Evolutionary conservation across 2,797 vertebrate species (phyloP), one percentile per base, ranked within the genome.

Genomic region (Jordanella pulchra): DNA sequence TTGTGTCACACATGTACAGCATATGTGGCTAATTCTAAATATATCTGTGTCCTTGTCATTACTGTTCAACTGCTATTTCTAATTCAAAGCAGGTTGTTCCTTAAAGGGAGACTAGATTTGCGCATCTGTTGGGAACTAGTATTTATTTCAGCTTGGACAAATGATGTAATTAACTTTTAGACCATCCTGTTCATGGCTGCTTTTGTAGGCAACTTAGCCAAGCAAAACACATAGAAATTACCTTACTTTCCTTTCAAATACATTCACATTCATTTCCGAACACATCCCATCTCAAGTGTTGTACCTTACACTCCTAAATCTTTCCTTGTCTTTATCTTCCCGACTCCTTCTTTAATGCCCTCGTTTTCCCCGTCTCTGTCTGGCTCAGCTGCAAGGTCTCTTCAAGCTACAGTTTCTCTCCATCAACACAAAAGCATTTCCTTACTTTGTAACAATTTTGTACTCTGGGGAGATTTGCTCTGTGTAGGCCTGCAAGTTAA

Each of bases 151-250:
- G 93, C 91, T 78, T 15, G 55, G 83, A 87, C 82, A 76, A 77
- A 78, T 89, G 88, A 91, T 91, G 89, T 89, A 90, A 93, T 93
- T 94, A 93, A 93, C 90, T 91, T 91, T 87, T 83, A 89, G 89
- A 88, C 90, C 89, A 91, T 91, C 87, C 83, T 82, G 85, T 89
- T 87, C 79, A 3, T 82, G 85, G 87, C 87, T 69, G 81, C 89
- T 85, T 91, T 86, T 88, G 86, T 70, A 55, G 79, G 80, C 90
- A 87, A 88, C 84, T 83, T 79, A 69, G 89, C 89, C 93, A 93
- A 91, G 77, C 56, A 90, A 93, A 94, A 92, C 87, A 92, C 82
- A 80, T 77, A 79, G 54, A 75, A 87, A 78, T 82, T 75, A 61
- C 60, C 73, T 75, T 61, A 67, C 50, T 78, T 67, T 71, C 85